Conservation (phyloP, 2,113 vertebrate genomes). For the Orientallactaga bullata region DNA sequence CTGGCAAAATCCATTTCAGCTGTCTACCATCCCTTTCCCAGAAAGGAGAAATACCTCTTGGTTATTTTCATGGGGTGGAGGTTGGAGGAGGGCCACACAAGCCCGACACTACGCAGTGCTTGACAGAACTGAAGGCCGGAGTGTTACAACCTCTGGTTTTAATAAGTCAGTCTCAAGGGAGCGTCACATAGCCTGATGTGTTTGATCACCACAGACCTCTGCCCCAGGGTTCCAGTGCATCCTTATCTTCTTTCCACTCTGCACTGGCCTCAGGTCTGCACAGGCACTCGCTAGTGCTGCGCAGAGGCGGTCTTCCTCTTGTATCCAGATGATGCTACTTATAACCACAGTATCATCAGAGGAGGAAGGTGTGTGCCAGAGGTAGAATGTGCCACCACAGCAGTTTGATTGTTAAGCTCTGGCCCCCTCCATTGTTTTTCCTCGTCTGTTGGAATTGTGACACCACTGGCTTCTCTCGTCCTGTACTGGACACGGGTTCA, state of each 20-base stretch:
- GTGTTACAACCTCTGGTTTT: conserved; percentile 56
- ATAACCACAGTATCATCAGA: neutral
- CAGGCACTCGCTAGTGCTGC: neutral
- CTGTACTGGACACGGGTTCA: conserved; percentile 67
- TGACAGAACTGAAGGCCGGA: conserved; percentile 9
- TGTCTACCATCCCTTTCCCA: neutral
- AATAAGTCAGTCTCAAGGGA: conserved; percentile 39
- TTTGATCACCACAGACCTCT: neutral
- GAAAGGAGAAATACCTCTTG: neutral
- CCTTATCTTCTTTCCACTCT: neutral
- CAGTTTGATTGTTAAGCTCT: neutral
- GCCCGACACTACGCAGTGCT: neutral
- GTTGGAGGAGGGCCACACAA: neutral
- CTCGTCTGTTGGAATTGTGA: neutral
- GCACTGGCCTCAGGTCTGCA: neutral
- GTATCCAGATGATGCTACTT: neutral
- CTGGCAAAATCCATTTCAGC: neutral
- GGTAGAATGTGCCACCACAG: neutral
- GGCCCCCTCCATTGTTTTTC: neutral
- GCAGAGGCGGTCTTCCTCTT: neutral
- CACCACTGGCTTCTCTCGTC: neutral
- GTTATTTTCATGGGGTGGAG: neutral
- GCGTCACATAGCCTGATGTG: neutral
- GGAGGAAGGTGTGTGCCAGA: neutral
- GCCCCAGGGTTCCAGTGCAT: neutral